These are phyloP conservation scores for Pantelozetes paolii DNA, from an alignment of 2,888 invertebrate species.

Conservation along the genomic window DNA sequence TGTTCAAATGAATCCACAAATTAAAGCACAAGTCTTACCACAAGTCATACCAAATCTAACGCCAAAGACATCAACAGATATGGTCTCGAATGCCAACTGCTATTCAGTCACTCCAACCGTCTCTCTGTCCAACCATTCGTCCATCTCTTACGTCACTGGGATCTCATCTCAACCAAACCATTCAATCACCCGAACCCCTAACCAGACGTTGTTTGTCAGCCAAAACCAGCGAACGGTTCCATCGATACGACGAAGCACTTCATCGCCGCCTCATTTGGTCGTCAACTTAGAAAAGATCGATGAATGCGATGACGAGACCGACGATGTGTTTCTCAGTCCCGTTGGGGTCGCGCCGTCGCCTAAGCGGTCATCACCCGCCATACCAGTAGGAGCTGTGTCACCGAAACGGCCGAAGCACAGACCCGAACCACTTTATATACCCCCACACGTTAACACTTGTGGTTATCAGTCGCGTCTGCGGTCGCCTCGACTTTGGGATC, in stretches of 20 bases:
- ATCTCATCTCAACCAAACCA: neutral
- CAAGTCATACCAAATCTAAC: constrained; percentile 10
- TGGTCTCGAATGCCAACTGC: neutral
- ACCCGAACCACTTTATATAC: constrained; percentile 53
- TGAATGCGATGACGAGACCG: constrained; percentile 61
- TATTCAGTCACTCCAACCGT: neutral
- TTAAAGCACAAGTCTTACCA: constrained; percentile 7
- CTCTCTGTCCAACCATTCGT: neutral
- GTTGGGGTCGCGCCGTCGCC: constrained; percentile 45
- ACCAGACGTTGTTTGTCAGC: neutral
- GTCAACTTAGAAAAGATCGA: constrained; percentile 31
- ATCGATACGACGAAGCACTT: constrained; percentile 8
- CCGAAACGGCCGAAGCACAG: constrained; percentile 37
- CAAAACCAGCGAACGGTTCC: neutral
- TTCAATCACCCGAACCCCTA: neutral
- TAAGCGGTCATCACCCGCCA: constrained; percentile 4
- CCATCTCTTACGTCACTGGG: too few species aligned
- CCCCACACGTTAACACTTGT: constrained; percentile 55
- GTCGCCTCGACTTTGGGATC: constrained; percentile 54
- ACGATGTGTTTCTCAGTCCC: constrained; percentile 74
- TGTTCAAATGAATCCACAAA: constrained; percentile 8
- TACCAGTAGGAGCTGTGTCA: neutral
- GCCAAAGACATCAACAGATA: neutral
- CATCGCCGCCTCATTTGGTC: constrained; percentile 33
- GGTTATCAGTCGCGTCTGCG: constrained; percentile 57